Conservation (phyloP, 2,113 vertebrate genomes). For the Phylloscopus trochilus region DNA sequence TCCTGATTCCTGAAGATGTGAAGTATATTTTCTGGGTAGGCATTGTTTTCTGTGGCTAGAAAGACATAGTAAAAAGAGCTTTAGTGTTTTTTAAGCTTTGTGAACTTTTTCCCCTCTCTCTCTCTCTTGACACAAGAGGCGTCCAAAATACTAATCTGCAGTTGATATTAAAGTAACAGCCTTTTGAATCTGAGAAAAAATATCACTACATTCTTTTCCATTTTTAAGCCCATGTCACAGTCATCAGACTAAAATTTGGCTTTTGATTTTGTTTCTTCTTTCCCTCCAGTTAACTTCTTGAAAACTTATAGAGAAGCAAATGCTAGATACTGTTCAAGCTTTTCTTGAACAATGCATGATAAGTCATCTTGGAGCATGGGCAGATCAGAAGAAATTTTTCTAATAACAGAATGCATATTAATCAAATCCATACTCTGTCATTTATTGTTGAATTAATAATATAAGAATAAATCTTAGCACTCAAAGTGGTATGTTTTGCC, state of each 20-base stretch:
- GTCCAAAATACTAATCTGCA: constrained; percentile 34
- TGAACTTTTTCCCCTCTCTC: background rate
- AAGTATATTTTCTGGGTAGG: background rate
- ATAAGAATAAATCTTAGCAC: background rate
- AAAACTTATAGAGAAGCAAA: constrained; percentile 2
- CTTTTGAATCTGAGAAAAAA: constrained; percentile 23
- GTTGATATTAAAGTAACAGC: constrained; percentile 40
- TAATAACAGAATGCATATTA: background rate
- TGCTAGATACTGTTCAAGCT: background rate
- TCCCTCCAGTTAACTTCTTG: background rate
- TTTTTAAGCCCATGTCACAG: background rate
- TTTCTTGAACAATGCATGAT: background rate
- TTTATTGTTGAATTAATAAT: background rate
- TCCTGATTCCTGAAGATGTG: background rate
- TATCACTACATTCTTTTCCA: background rate
- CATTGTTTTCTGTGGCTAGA: background rate
- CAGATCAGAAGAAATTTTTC: background rate
- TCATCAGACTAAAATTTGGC: background rate
- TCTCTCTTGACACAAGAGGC: background rate
- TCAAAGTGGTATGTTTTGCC: constrained; percentile 2
- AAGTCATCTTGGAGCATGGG: background rate
- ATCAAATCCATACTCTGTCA: background rate
- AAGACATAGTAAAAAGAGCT: background rate
- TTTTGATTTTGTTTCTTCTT: background rate
- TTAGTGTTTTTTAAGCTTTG: background rate